Base-by-base conservation (phyloP, 1,140 invertebrate genomes). In the Drosophila funebris region DNA sequence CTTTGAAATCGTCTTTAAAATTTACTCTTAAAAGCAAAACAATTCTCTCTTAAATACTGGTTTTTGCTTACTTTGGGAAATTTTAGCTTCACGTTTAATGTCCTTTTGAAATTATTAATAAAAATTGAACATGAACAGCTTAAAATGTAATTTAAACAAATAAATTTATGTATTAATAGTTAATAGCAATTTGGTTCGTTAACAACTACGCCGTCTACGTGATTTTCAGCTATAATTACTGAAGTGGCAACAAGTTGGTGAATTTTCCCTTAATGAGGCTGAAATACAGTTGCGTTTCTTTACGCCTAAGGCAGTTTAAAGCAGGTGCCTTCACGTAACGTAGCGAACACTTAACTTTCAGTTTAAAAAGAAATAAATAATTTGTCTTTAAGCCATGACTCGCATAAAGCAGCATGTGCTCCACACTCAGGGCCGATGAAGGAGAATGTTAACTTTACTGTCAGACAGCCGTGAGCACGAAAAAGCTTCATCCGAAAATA, bases 31-130 rank as follows among this genome's bases (percentile, higher is more conserved):
- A 48, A 1, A 20, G 37, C 0, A 1, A 0, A 11, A 20, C 16
- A 7, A 0, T 0, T n/a, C 11, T 27, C 78, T 80, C 78, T 81
- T 81, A 81, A 81, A 76, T 73, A 81, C 58, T 64, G 67, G 67
- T 44, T 60, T 22, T 54, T 13, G 7, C 2, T 9, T 18, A 13
- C 4, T 2, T 2, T 18, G 41, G 75, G 70, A 73, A 64, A 57
- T 78, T 53, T 46, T 16, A 3, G 16, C 20, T n/a, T n/a, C n/a
- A n/a, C n/a, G n/a, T n/a, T n/a, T n/a, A n/a, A n/a, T n/a, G n/a
- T n/a, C n/a, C n/a, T n/a, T n/a, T n/a, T n/a, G 29, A 31, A 13
- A 9, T 29, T 22, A 22, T 22, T n/a, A 50, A 50, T 14, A 3
- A 7, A 14, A 31, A 22, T n/a, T 24, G 20, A n/a, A n/a, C n/a